A percentile compares a stretch with the other conserved stretches of the same genome.
These are phyloP conservation scores for Acrocephalus arundinaceus DNA, from an alignment of 2,113 vertebrate species.

Conservation along the genomic window DNA sequence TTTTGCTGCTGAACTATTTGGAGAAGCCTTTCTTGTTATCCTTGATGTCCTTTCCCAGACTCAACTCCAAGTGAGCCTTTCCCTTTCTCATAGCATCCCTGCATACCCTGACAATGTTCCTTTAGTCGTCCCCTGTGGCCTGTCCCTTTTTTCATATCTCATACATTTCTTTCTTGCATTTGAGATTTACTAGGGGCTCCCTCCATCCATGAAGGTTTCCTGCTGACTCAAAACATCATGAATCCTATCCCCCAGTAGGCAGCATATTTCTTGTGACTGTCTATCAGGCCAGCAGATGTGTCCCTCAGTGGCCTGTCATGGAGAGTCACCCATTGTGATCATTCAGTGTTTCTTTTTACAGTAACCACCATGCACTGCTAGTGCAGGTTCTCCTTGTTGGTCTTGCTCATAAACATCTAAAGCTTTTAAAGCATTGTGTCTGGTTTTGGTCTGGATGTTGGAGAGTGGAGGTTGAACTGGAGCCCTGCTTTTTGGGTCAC, in stretches of 20 bases:
- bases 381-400: neutral
- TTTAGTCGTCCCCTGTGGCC: neutral
- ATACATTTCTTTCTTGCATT: neutral
- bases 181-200: neutral
- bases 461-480: neutral
- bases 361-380: too few species aligned
- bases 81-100: rapidly evolving
- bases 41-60: neutral
- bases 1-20: neutral
- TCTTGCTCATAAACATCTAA: neutral
- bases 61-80: neutral
- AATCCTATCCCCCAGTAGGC: neutral
- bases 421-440: neutral
- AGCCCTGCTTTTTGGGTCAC: neutral
- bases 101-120: neutral
- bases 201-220: neutral
- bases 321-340: neutral
- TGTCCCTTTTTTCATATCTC: neutral
- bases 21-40: neutral
- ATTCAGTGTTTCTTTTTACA: neutral
- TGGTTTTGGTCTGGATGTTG: neutral
- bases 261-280: neutral
- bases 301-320: neutral
- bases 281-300: neutral
- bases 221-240: neutral